These are phyloP conservation scores for Cheilosia pagana DNA, from an alignment of 2,888 invertebrate species.

Conservation along the genomic window DNA sequence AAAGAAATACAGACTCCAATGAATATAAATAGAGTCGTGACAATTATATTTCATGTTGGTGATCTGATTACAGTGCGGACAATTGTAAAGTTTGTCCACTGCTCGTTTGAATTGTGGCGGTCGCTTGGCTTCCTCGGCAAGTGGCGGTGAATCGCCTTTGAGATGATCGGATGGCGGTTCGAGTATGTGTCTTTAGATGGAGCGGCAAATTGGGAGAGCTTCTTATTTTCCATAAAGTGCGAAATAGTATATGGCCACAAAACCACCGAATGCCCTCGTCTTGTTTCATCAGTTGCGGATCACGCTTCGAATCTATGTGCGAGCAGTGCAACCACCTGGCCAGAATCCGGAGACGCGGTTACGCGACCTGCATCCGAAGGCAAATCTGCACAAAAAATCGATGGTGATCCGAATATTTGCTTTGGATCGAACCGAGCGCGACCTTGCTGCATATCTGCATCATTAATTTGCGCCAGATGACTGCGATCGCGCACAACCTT, in stretches of 20 bases:
- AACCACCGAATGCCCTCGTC: constrained; percentile 20
- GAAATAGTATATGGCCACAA: neutral
- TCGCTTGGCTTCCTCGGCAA: neutral
- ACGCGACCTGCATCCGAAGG: constrained; percentile 49
- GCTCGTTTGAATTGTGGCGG: neutral
- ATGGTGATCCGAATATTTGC: constrained; percentile 11
- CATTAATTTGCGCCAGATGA: constrained; percentile 51
- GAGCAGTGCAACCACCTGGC: constrained; percentile 36
- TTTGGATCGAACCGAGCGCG: constrained; percentile 22
- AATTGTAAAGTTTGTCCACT: constrained; percentile 55
- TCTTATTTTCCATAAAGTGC: neutral
- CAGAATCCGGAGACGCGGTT: constrained; percentile 21
- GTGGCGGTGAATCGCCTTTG: constrained; percentile 18
- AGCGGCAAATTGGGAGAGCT: neutral
- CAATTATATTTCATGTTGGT: constrained; percentile 69
- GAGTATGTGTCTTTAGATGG: no score
- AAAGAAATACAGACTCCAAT: constrained; percentile 15
- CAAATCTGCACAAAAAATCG: constrained; percentile 2
- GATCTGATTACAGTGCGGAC: constrained; percentile 69
- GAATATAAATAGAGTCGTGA: constrained; percentile 73
- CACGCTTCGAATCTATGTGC: neutral
- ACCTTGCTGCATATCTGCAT: constrained; percentile 55
- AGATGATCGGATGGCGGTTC: no score
- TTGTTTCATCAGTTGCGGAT: constrained; percentile 5
- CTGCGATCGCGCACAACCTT: constrained; percentile 46